These are phyloP conservation scores for Anolis apletophallus DNA, from an alignment of 2,797 vertebrate species.

Conservation along the genomic window DNA sequence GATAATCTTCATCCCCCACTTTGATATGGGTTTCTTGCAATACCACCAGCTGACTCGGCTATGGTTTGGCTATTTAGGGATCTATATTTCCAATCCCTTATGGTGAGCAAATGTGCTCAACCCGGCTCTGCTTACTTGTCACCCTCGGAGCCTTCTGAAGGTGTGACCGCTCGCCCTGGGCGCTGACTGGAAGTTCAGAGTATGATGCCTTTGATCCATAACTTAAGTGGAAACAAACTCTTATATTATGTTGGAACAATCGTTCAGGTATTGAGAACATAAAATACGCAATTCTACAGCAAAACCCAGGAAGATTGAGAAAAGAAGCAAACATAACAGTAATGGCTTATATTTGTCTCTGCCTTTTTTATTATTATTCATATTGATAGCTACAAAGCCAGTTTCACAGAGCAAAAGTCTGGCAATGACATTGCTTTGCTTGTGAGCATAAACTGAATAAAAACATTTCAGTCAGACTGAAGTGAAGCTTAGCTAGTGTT, in stretches of 20 bases:
- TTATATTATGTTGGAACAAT: too few relatives aligned
- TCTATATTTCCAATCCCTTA: too few relatives aligned
- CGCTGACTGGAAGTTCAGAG: too few relatives aligned
- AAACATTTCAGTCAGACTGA: not conserved
- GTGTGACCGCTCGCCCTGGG: too few relatives aligned
- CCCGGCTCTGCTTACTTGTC: too few relatives aligned
- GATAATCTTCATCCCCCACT: too few relatives aligned
- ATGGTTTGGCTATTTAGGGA: too few relatives aligned
- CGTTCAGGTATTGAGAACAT: too few relatives aligned
- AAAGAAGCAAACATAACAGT: not conserved
- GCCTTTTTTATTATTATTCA: not conserved
- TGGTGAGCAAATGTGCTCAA: too few relatives aligned
- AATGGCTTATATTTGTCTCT: not conserved
- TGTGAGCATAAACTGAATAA: conserved; percentile 13
- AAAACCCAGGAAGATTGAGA: not conserved
- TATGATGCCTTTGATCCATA: not conserved
- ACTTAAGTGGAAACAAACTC: not conserved
- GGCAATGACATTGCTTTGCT: not conserved
- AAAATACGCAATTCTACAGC: not conserved
- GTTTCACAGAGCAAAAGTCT: not conserved
- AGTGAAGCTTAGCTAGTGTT: not conserved
- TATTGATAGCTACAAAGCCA: not conserved
- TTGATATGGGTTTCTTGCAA: too few relatives aligned
- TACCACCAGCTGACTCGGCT: too few relatives aligned
- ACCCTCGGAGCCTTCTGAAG: too few relatives aligned